Evolutionary conservation across 2,888 invertebrate genomes (phyloP), one percentile per base, ranked within the genome.

Genomic region (Meliscaeva auricollis): DNA sequence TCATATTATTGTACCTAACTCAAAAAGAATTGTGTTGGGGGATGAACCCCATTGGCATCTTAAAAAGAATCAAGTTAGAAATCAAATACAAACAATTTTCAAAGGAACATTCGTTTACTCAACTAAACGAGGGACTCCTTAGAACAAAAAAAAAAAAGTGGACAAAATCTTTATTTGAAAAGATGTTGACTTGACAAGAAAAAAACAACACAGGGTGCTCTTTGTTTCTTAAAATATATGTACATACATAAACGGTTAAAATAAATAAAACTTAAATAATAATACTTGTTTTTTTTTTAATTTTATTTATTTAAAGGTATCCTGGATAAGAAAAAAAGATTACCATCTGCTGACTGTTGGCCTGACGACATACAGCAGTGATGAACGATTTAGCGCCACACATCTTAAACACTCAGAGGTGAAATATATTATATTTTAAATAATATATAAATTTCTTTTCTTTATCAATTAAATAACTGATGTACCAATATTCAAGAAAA

Each of bases 361-460:
- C 5, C 93, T 96, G 88, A 96, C 96, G 52, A 97, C 97, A 2
- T 97, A 97, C 92, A 97, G 97, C 89, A 97, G 97, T 88, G 97
- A 98, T 91, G 97, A 96, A 90, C 94, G 97, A 89, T 97, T 97
- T 93, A 96, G 96, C 90, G 96, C 97, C 58, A 95, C 96, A 88
- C 97, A 97, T 92, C 93, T 96, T 87, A 96, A 96, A 90, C 96
- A 97, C 93, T 96, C 96, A 88, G 97, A 97, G 94, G 96, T 96
- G 93, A n/a, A n/a, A n/a, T n/a, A 94, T 26, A 4, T 26, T 26
- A 4, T 3, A 11, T 38, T 5, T 38, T 5, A 8, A 38, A 38
- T 38, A 32, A 32, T 32, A 32, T 32, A 6, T 38, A 11, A 38
- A 5, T 38, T 38, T 11, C 8, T 38, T 38, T 8, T 9, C 35